Evolutionary conservation across 2,888 invertebrate genomes (phyloP), one percentile per base, ranked within the genome.

Genomic region (Drosophila niveifrons): DNA sequence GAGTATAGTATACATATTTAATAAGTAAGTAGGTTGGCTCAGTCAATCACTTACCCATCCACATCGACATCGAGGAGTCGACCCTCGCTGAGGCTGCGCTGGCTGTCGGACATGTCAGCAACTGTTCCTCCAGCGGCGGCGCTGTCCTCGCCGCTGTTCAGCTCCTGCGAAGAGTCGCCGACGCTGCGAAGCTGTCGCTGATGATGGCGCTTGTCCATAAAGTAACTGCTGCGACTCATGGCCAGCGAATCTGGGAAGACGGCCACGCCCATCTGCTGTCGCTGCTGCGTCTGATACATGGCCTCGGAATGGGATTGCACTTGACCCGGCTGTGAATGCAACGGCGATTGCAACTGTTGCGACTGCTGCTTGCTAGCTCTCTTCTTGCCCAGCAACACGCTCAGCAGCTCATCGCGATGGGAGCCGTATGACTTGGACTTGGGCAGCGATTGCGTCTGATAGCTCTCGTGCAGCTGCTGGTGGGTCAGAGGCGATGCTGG

Each of bases 51-150:
- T 88, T 61, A 92, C 92, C 92, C 91, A 46, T 87, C 81, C 47
- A 66, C 74, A 51, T 82, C 82, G 4, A 74, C 75, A 44, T 75
- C 75, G 0, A 75, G 83, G 51, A 92, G 75, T 11, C 92, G 90
- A 61, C 90, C 92, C 67, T 92, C 92, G 66, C 92, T 92, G 36
- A 92, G 90, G 59, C 92, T 92, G 48, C 92, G 91, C 76, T 92
- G 92, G 82, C 91, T 92, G 72, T 92, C 92, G 61, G 90, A 89
- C 81, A 92, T 92, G 73, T 92, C 92, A 10, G 59, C 50, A 11
- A n/a, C n/a, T 15, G 66, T 41, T 31, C 79, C 79, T 59, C 72
- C 75, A 8, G 62, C 70, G 4, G 68, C 64, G 2, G 78, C 81
- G 31, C 75, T 76, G 57, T 86, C 85, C 41, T 80, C 85, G 48